Evolutionary conservation across 2,888 invertebrate genomes (phyloP).

Genomic region (Xylocampa areola): DNA sequence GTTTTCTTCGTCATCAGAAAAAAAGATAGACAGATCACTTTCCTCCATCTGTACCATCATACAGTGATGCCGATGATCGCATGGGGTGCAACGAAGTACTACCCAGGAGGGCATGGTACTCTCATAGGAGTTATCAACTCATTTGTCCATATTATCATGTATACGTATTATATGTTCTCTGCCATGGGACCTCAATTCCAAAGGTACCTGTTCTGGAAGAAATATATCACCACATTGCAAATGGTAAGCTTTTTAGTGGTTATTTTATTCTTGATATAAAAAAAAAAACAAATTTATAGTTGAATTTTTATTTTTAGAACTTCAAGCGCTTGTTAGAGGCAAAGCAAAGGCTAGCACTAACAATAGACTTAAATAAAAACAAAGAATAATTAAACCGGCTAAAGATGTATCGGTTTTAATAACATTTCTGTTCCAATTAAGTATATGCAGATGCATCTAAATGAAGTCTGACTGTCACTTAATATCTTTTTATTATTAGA

Average conservation of each 20-base stretch:
- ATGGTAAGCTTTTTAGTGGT: slow-evolving; percentile 60
- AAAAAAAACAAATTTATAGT: too few species aligned
- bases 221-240: slow-evolving; percentile 94
- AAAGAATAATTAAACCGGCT: too few species aligned
- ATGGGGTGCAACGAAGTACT: slow-evolving; percentile 97
- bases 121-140: slow-evolving; percentile 97
- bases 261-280: too few species aligned
- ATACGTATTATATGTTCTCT: slow-evolving; percentile 96
- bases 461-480: too few species aligned
- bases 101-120: slow-evolving; percentile 96
- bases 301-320: too few species aligned
- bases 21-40: slow-evolving; percentile 96
- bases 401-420: too few species aligned
- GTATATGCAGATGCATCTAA: too few species aligned
- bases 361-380: too few species aligned
- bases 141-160: slow-evolving; percentile 98
- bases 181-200: slow-evolving; percentile 96
- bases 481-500: not conserved
- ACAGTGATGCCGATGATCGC: slow-evolving; percentile 98
- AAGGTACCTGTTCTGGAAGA: slow-evolving; percentile 98
- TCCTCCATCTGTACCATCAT: slow-evolving; percentile 98
- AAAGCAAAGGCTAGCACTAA: too few species aligned
- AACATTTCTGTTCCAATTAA: too few species aligned
- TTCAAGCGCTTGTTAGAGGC: too few species aligned
- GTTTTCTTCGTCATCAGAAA: slow-evolving; percentile 98